Evolutionary conservation across 2,797 vertebrate genomes (phyloP), one percentile per base, ranked within the genome.

Genomic region (Pyrocephalus nanus): DNA sequence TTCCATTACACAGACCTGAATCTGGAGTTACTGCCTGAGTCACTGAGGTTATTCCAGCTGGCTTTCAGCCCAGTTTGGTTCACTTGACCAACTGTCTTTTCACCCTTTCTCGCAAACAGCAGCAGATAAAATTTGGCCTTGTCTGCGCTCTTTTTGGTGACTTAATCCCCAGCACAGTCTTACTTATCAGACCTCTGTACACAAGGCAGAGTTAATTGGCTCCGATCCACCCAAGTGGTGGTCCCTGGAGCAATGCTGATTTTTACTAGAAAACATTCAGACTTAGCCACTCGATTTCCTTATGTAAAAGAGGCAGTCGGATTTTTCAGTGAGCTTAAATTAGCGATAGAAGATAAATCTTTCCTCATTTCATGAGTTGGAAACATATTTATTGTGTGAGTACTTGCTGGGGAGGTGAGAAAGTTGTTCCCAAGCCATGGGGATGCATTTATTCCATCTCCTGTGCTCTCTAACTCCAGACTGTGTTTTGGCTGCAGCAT

Each of bases 81-180:
- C n/a, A 11, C 58, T 94, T 51, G 78, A 81, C 86, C 72, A 73
- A 43, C 82, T 86, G 29, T 82, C 86, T 87, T 74, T 95, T 91
- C 90, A 94, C 96, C 91, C 95, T 91, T 91, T 89, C 82, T 95
- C 51, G 0, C 92, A 95, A 97, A 96, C 82, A 91, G 86, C 93
- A 92, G 95, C 90, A 95, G 94, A 96, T 95, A 90, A 96, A 92
- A 74, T 45, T 32, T 92, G 88, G 72, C 90, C 82, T 95, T 94
- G 91, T 92, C 90, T 96, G 88, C 80, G 74, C 83, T 88, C 78
- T 64, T 79, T 72, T 55, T 92, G 93, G 95, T 76, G 95, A 61
- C 93, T 96, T 96, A 96, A 95, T 95, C 92, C 86, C 54, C 67
- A 72, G 90, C 83, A 71, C 80, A 89, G 72, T 80, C 66, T 94